Evolutionary conservation across 2,797 vertebrate genomes (phyloP).

Genomic region (Dryobates pubescens): DNA sequence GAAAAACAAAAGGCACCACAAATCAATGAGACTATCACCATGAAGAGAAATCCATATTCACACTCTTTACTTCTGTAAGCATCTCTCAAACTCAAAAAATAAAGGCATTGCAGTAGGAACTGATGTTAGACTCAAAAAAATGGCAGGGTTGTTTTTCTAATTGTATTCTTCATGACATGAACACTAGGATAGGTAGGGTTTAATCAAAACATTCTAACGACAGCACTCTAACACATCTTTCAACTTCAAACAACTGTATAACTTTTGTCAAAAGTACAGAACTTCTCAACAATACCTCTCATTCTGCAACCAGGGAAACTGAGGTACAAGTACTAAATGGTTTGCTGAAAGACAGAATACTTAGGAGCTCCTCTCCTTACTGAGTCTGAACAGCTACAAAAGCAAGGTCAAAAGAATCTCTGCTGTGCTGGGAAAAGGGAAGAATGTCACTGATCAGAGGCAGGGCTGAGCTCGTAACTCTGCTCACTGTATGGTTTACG

Average conservation of each 20-base stretch:
- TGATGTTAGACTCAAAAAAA: neutral
- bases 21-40: neutral
- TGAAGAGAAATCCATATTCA: neutral
- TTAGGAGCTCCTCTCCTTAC: neutral
- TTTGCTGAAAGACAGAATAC: neutral
- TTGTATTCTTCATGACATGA: neutral
- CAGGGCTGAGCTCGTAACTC: neutral
- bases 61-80: neutral
- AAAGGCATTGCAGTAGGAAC: neutral
- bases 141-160: neutral
- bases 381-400: neutral
- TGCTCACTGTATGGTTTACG: neutral
- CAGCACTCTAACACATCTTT: neutral
- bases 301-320: neutral
- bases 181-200: neutral
- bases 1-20: constrained; percentile 21
- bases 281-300: neutral
- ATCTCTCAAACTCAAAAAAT: neutral
- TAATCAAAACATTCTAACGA: neutral
- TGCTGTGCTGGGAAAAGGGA: neutral
- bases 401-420: neutral
- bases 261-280: neutral
- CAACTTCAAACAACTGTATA: neutral
- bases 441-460: neutral
- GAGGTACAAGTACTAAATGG: neutral